Base-by-base conservation (phyloP, 2,888 invertebrate genomes). In the Dione vanillae region DNA sequence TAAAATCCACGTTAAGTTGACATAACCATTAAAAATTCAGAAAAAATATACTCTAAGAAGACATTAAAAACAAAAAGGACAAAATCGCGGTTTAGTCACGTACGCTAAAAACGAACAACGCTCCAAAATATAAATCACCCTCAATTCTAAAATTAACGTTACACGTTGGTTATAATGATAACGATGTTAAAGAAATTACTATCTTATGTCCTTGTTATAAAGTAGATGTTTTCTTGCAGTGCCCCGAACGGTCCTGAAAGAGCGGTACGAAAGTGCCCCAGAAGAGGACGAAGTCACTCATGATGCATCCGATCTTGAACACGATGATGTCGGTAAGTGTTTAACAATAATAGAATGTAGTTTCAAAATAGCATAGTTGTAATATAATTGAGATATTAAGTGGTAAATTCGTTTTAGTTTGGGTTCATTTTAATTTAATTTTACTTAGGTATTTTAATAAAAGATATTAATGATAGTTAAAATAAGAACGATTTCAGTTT, bases 211-310 rank as follows among this genome's bases (percentile, higher is more conserved):
- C 35, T 71, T 54, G 51, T 47, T 9, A 76, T 86, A 88, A 85
- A 81, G 87, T 83, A 72, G 71, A 75, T 75, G 81, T 85, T 88
- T 75, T 74, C 74, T 86, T 86, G 83, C 93, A 97, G 97, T 97
- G 75, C 97, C 97, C 5, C 94, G 97, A 76, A 96, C 96, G 83
- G 97, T 98, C 67, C 92, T 97, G 74, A 96, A 96, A 83, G 97
- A 97, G 87, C 95, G 96, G 77, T 97, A 96, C 88, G 96, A 97
- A 83, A 96, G 96, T 74, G 95, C 95, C 40, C 94, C 96, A 61
- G 97, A 97, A 86, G 94, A 95, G 75, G 97, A 97, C 85, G 97
- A 97, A 85, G 94, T 95, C 75, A 94, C 94, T 77, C 94, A 92
- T 79, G 92, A 91, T 79, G 89, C 86, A 80, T 86, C 90, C 71